Conservation (phyloP, 2,888 invertebrate species). For the Pimpla rufipes region DNA sequence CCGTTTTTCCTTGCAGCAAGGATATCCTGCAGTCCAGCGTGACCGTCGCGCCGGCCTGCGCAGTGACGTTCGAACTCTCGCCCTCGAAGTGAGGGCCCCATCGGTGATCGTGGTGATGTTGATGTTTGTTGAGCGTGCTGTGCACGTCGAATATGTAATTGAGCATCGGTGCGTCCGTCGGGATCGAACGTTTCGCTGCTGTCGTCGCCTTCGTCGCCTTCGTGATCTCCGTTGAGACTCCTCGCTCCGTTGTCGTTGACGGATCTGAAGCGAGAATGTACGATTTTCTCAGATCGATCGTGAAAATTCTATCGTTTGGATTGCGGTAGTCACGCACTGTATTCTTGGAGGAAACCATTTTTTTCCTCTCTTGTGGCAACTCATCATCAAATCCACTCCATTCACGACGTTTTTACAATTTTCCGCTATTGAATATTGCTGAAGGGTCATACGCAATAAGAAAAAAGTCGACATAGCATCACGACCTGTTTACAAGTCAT, state of each 20-base stretch:
- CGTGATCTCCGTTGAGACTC: conserved; percentile 66
- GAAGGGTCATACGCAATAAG: no score
- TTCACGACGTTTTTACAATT: no score
- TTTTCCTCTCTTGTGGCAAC: background rate
- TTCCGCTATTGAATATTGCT: no score
- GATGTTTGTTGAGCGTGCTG: conserved; percentile 90
- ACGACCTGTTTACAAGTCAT: no score
- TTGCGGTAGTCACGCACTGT: background rate
- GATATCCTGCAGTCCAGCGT: conserved; percentile 92
- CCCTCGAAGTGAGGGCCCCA: conserved; percentile 92
- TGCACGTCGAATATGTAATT: conserved; percentile 91
- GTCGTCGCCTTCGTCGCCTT: conserved; percentile 76
- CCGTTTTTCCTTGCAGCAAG: conserved; percentile 91
- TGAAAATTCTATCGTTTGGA: background rate
- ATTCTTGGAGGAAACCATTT: no score
- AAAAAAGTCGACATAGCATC: no score
- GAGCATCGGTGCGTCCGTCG: conserved; percentile 90
- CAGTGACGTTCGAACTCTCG: conserved; percentile 90
- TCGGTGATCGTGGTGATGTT: conserved; percentile 88
- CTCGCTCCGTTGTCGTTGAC: conserved; percentile 71
- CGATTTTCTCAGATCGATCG: background rate
- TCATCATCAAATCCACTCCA: background rate
- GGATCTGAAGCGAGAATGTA: conserved; percentile 73
- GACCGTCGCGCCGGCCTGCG: conserved; percentile 91
- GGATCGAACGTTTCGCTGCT: conserved; percentile 78